Base-by-base conservation (phyloP, 2,113 vertebrate genomes). In the Sakesphorus luctuosus region DNA sequence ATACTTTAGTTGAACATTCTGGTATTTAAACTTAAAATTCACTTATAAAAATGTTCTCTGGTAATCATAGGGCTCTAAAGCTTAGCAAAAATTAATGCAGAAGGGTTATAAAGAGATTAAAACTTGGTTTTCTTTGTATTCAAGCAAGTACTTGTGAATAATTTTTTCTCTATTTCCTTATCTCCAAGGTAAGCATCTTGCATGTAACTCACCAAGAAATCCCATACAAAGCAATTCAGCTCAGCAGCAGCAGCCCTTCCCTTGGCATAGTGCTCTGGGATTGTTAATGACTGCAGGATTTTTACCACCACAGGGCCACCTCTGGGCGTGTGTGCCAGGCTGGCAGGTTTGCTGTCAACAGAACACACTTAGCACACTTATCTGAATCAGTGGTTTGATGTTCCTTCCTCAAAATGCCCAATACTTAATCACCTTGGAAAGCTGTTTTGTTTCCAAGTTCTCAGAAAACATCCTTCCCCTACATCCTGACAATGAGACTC, bases 71-170 rank as follows among this genome's bases (percentile, higher is more conserved):
- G 18, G 40, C 36, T 69, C 86, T 67, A 44, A 84, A 81, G 56
- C 65, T 94, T 87, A 88, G 83, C 3, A 1, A 78, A 92, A 92
- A 90, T n/a, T 50, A 87, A 81, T 74, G 50, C 74, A 61, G n/a
- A 81, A 87, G 49, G 15, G 10, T 77, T 92, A 65, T 71, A 87
- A 92, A 78, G 89, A 85, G 71, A 92, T 85, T 82, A 90, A 87
- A 83, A 83, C 43, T 92, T 80, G 31, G 13, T 53, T 74, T 85
- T 62, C 82, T 90, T 94, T 83, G 78, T 94, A 76, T 87, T 91
- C 36, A 47, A 82, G 62, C 19, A 75, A 95, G 46, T 72, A 79
- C 66, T 65, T 72, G n/a, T 61, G 80, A 84, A 84, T 78, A 68
- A 26, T 50, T 88, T 92, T 76, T 80, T 25, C 36, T 47, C 7